Percentiles rank a stretch among this genome's conserved stretches.
These are phyloP conservation scores for Hemiscyllium ocellatum DNA, from an alignment of 2,113 vertebrate species.

Conservation along the genomic window DNA sequence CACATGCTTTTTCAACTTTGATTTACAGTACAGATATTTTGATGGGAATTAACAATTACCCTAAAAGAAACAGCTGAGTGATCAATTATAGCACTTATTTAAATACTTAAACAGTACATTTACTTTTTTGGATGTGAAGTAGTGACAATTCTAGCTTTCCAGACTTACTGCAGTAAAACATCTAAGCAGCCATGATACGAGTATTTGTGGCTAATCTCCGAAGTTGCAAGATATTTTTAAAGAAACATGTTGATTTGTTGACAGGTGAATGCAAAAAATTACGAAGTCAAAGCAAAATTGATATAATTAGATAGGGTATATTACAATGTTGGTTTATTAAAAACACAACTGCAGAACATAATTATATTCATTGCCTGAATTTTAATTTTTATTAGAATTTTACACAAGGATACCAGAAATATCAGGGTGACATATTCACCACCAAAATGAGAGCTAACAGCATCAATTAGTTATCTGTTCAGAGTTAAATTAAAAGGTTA, in stretches of 20 bases:
- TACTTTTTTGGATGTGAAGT: not conserved
- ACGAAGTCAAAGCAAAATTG: not conserved
- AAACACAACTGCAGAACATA: not conserved
- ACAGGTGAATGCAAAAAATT: not conserved
- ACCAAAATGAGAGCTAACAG: not conserved
- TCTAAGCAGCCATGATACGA: not conserved
- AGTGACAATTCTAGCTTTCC: not conserved
- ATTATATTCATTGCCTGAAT: not conserved
- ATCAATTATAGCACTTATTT: not conserved
- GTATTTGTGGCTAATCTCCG: not conserved
- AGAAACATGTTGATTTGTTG: not conserved
- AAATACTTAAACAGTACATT: not conserved
- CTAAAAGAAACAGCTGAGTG: not conserved
- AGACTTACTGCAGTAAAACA: not conserved
- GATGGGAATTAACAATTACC: not conserved
- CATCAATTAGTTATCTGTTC: not conserved
- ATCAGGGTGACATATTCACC: not conserved
- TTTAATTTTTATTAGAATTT: not conserved
- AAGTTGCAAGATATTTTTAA: not conserved
- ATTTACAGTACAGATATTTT: not conserved
- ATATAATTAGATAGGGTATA: not conserved
- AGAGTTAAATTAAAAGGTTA: not conserved
- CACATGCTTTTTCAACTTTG: not conserved
- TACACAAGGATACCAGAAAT: not conserved
- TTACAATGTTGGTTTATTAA: not conserved